These are phyloP conservation scores for Nemotelus pantherinus DNA, from an alignment of 2,888 invertebrate genomes.

Conservation along the genomic window DNA sequence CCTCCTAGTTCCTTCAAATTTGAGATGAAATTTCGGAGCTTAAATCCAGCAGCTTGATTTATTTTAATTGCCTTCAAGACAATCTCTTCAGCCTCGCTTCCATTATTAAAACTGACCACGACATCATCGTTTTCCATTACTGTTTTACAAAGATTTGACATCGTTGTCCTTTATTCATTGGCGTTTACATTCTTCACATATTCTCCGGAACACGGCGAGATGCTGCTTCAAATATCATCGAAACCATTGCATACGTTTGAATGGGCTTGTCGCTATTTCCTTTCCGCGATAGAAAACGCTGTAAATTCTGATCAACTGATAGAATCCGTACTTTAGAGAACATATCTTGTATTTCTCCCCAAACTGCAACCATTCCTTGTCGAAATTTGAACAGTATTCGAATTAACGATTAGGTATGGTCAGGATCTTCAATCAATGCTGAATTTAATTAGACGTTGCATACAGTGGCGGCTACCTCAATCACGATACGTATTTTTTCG, in stretches of 20 bases:
- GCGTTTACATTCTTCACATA: constrained; percentile 53
- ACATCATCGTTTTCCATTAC: constrained; percentile 51
- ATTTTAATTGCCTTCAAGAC: constrained; percentile 50
- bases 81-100: constrained; percentile 55
- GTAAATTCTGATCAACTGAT: constrained; percentile 52
- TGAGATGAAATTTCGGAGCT: constrained; percentile 50
- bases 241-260: not conserved
- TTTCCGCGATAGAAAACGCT: not conserved
- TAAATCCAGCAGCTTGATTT: constrained; percentile 12
- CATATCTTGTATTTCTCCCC: constrained; percentile 57
- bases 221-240: not conserved
- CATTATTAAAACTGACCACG: constrained; percentile 52
- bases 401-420: constrained; percentile 54
- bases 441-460: constrained; percentile 54
- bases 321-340: constrained; percentile 56
- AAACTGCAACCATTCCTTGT: constrained; percentile 49
- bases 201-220: constrained; percentile 55
- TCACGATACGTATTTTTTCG: constrained; percentile 55
- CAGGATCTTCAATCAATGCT: constrained; percentile 54
- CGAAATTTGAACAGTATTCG: constrained; percentile 56
- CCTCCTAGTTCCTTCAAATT: constrained; percentile 48
- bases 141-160: too few species aligned
- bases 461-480: constrained; percentile 56
- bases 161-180: too few species aligned
- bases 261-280: not conserved